These are phyloP conservation scores for Callosobruchus maculatus DNA, from an alignment of 2,888 invertebrate genomes.

Conservation along the genomic window DNA sequence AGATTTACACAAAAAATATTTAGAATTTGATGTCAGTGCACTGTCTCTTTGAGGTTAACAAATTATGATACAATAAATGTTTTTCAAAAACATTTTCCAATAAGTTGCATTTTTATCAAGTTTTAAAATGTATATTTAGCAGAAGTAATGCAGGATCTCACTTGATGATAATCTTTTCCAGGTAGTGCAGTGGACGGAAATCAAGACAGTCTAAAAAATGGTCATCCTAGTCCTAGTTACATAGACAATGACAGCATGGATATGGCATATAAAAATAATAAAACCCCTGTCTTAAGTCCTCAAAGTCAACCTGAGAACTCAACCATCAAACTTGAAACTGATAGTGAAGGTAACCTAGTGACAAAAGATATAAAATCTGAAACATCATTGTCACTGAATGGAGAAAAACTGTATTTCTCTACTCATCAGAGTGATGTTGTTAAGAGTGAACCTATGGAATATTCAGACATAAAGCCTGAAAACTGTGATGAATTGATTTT, in stretches of 20 bases:
- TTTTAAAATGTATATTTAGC: neutral
- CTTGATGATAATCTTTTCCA: conserved; percentile 14
- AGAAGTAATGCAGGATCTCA: too few relatives aligned
- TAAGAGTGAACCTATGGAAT: conserved; percentile 12
- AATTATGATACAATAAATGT: too few relatives aligned
- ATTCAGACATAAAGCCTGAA: conserved; percentile 1
- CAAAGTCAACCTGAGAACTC: conserved; percentile 23
- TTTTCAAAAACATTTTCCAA: too few relatives aligned
- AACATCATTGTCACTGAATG: conserved; percentile 13
- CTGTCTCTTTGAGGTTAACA: too few relatives aligned
- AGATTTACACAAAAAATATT: too few relatives aligned
- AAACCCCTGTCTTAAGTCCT: conserved; percentile 19
- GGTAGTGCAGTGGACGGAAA: conserved; percentile 19
- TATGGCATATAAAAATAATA: conserved; percentile 15
- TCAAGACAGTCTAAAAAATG: conserved; percentile 24
- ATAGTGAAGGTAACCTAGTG: conserved; percentile 11
- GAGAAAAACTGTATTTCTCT: conserved; percentile 20
- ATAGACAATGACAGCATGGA: conserved; percentile 11
- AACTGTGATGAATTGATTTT: neutral
- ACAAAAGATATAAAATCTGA: conserved; percentile 13
- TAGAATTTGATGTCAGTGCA: too few relatives aligned
- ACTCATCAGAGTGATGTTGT: conserved; percentile 12
- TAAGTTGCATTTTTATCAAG: too few relatives aligned
- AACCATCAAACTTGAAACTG: conserved; percentile 21
- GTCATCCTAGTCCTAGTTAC: conserved; percentile 13